Conservation (phyloP, 1,140 invertebrate genomes). For the Aphelinus certus region DNA sequence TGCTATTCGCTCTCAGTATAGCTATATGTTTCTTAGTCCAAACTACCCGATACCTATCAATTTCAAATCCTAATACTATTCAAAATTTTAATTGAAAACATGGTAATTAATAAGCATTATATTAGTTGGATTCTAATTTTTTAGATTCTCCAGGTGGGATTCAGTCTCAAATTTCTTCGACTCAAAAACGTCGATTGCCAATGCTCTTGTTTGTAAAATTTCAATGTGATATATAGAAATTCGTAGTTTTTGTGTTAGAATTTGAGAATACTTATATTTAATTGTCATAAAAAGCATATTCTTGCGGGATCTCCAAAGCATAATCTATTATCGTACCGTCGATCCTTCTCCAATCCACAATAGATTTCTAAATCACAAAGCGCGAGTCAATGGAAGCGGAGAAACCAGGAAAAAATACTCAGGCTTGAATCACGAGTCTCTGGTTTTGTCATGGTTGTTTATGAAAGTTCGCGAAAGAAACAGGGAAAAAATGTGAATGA, state of each 20-base stretch:
- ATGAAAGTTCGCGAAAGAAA: not conserved
- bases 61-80: too few relatives aligned
- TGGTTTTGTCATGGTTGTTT: constrained; percentile 14
- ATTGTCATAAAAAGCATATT: not conserved
- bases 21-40: too few relatives aligned
- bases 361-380: not conserved
- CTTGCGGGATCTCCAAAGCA: not conserved
- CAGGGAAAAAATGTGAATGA: not conserved
- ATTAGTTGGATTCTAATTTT: too few relatives aligned
- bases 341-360: not conserved
- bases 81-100: too few relatives aligned
- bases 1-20: too few relatives aligned
- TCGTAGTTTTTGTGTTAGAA: not conserved
- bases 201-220: too few relatives aligned
- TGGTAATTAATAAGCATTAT: too few relatives aligned
- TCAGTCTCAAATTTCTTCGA: too few relatives aligned
- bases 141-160: too few relatives aligned
- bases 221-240: not conserved
- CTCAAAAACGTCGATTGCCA: too few relatives aligned
- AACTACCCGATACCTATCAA: too few relatives aligned
- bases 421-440: constrained; percentile 18
- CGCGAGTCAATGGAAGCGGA: not conserved
- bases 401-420: not conserved
- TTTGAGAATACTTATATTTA: not conserved
- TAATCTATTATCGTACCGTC: not conserved